Evolutionary conservation across 2,113 vertebrate genomes (phyloP).

Genomic region (Colinus virginianus): DNA sequence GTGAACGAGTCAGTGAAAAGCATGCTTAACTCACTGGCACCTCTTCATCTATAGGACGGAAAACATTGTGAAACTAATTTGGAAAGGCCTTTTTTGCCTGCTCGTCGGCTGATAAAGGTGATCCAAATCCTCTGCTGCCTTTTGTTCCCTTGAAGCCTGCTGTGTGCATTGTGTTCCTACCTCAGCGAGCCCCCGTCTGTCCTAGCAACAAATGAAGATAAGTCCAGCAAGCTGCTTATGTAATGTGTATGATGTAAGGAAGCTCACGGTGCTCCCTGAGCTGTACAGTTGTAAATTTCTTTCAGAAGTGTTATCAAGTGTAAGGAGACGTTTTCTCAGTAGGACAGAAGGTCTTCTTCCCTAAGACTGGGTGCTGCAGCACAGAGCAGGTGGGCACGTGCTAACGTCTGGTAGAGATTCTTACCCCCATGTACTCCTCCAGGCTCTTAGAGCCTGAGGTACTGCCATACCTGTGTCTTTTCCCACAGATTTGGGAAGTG

Average conservation of each 20-base stretch:
- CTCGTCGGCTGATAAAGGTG: slow-evolving; percentile 24
- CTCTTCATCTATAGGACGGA: not conserved
- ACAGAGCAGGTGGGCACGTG: not conserved
- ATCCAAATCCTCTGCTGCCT: slow-evolving; percentile 6
- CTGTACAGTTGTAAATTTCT: not conserved
- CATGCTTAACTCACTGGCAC: not conserved
- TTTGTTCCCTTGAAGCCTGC: not conserved
- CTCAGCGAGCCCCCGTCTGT: not conserved
- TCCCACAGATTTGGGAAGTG: not conserved
- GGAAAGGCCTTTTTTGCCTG: not conserved
- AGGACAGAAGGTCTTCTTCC: not conserved
- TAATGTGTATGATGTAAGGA: not conserved
- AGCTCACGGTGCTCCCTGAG: not conserved
- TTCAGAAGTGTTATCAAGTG: not conserved
- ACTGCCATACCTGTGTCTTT: not conserved
- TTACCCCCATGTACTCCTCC: not conserved
- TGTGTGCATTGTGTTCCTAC: not conserved
- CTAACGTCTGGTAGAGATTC: not conserved
- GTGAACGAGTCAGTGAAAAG: not conserved
- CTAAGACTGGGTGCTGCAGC: not conserved
- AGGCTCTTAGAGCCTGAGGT: not conserved
- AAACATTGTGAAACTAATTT: not conserved
- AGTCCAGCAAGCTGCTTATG: not conserved
- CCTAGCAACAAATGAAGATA: not conserved
- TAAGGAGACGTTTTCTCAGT: not conserved